Percentiles rank a stretch among this genome's conserved stretches.
These are phyloP conservation scores for Alligator mississippiensis DNA, from an alignment of 2,113 vertebrate genomes.

Conservation along the genomic window DNA sequence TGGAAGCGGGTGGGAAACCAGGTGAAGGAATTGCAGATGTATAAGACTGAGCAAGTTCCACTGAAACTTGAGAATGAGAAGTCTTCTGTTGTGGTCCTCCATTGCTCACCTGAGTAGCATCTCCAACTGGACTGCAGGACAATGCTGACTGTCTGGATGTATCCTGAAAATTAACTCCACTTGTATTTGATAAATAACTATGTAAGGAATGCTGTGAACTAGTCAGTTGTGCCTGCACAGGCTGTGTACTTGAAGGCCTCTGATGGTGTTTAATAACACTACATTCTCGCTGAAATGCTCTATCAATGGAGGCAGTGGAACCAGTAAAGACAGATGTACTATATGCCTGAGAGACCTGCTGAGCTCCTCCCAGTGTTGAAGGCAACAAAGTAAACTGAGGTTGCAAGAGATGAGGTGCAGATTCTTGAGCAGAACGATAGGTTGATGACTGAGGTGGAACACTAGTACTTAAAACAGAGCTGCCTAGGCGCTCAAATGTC, in stretches of 20 bases:
- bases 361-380: conserved; percentile 84
- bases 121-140: conserved; percentile 87
- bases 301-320: conserved; percentile 90
- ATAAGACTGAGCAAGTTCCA: conserved; percentile 88
- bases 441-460: conserved; percentile 96
- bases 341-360: conserved; percentile 87
- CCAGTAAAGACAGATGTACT: conserved; percentile 90
- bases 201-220: conserved; percentile 93
- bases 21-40: conserved; percentile 84
- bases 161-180: conserved; percentile 89
- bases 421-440: conserved; percentile 98
- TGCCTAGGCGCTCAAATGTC: conserved; percentile 91
- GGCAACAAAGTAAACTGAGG: conserved; percentile 94
- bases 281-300: conserved; percentile 99
- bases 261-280: conserved; percentile 99
- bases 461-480: conserved; percentile 84
- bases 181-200: conserved; percentile 86
- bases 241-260: conserved; percentile 96
- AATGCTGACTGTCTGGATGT: conserved; percentile 86
- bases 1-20: conserved; percentile 83
- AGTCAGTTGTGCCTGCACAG: conserved; percentile 89
- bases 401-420: conserved; percentile 95
- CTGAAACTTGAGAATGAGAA: conserved; percentile 83
- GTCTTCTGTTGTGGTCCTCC: conserved; percentile 88
- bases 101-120: conserved; percentile 89